These are phyloP conservation scores for Silurus asotus DNA, from an alignment of 2,113 vertebrate species.

Conservation along the genomic window DNA sequence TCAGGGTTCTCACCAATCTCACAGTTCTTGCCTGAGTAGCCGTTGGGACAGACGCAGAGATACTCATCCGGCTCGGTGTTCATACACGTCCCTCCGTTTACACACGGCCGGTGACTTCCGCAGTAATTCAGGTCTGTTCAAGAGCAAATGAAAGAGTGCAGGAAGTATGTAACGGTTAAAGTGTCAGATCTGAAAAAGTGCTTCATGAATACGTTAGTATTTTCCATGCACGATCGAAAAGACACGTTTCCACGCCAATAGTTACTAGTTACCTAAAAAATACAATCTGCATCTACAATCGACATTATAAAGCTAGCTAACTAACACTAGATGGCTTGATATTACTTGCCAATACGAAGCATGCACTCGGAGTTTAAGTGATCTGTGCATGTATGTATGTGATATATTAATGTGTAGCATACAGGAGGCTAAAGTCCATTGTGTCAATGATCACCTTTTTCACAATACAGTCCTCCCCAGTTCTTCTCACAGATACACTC, in stretches of 20 bases:
- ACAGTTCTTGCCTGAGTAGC: constrained; percentile 92
- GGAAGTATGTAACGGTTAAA: not conserved
- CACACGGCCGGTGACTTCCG: constrained; percentile 88
- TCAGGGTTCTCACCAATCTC: constrained; percentile 79
- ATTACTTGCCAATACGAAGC: not conserved
- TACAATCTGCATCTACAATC: not conserved
- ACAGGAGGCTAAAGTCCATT: not conserved
- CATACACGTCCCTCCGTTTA: constrained; percentile 90
- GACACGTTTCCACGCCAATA: too few relatives aligned
- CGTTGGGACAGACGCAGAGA: constrained; percentile 85
- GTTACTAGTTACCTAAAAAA: too few relatives aligned
- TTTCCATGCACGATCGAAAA: not conserved
- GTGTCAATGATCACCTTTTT: constrained; percentile 81
- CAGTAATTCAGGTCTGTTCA: constrained; percentile 94
- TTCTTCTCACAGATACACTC: constrained; percentile 94
- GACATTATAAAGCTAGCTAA: not conserved
- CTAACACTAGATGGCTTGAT: not conserved
- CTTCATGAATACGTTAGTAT: not conserved
- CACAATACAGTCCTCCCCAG: constrained; percentile 94
- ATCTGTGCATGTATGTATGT: too few relatives aligned
- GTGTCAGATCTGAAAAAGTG: not conserved
- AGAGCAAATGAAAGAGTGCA: not conserved
- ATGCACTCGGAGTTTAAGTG: not conserved
- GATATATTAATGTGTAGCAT: not conserved
- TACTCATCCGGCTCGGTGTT: constrained; percentile 92